Conservation (phyloP, 1,140 invertebrate species). For the Drosophila ananassae region DNA sequence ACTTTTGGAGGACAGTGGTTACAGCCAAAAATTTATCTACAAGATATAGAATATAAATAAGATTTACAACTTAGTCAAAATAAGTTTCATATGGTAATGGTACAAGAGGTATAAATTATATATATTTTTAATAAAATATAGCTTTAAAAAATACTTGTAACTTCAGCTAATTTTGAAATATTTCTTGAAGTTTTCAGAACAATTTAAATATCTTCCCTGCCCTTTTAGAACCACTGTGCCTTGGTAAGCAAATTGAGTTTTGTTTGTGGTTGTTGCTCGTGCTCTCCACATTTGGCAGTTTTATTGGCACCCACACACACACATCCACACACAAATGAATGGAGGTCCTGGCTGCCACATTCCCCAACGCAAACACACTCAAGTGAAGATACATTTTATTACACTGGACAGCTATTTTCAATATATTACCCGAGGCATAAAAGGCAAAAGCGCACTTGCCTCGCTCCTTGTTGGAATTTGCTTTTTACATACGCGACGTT, state of each 20-base stretch:
- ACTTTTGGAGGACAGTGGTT: conserved; percentile 24
- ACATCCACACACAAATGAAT: not conserved
- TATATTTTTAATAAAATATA: too few species aligned
- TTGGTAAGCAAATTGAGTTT: conserved; percentile 73
- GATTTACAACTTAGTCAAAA: too few species aligned
- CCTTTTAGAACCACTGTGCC: conserved; percentile 28
- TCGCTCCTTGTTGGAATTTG: conserved; percentile 14
- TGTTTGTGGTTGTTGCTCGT: conserved; percentile 54
- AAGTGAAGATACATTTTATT: conserved; percentile 67
- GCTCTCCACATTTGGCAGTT: conserved; percentile 73
- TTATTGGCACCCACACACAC: conserved; percentile 74
- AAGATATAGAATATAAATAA: not conserved
- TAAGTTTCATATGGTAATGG: too few species aligned
- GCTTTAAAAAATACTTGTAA: too few species aligned
- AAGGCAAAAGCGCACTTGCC: conserved; percentile 64
- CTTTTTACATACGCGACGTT: conserved; percentile 66
- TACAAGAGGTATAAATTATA: too few species aligned
- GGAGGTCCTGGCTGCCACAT: conserved; percentile 21
- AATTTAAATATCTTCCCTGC: not conserved
- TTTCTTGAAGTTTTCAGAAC: not conserved
- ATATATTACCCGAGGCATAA: conserved; percentile 78
- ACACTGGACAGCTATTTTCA: conserved; percentile 80
- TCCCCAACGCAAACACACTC: conserved; percentile 17
- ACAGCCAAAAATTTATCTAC: not conserved
- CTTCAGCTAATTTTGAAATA: too few species aligned